Evolutionary conservation across 2,113 vertebrate species (phyloP), one percentile per base, ranked within the genome.

Genomic region (Anolis carolinensis): DNA sequence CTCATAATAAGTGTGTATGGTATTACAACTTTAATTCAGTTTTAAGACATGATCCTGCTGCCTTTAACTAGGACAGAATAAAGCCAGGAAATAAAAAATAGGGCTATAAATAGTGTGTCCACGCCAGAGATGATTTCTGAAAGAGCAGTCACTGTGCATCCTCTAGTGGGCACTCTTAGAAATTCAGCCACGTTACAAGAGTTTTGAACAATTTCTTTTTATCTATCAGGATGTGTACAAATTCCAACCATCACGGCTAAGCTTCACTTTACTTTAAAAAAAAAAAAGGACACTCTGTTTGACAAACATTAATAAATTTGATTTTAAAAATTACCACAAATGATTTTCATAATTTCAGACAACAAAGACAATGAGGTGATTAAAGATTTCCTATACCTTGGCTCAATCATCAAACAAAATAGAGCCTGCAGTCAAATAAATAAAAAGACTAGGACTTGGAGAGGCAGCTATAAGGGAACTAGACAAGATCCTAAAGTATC

Each of bases 111-210:
- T 65, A 82, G 79, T 23, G 2, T 36, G 91, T 20, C 84, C 75
- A 32, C 30, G 63, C 23, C 7, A 59, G 34, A 18, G 65, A 4
- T 1, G 1, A 8, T 39, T 30, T 83, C 52, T 75, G 30, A 90
- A 82, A 79, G 16, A 78, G 78, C 30, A 86, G 90, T 59, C 83
- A 89, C 93, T 92, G 89, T 95, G 90, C 92, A 93, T 89, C 96
- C 95, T 94, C 96, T 96, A 95, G 95, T 92, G 96, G 95, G 78
- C 88, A 87, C 0, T 87, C 5, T 82, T 48, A 86, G 91, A 84
- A 89, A 93, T 62, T 90, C 67, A 91, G 25, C 5, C 18, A n/a
- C 7, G 14, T 44, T 72, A 39, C 65, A 59, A 23, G 27, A 39
- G 13, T 30, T 76, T 14, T 59, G 55, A 62, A 20, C 25, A 71